Percentiles rank a stretch among this genome's conserved stretches.
These are phyloP conservation scores for Eudyptes chrysolophus DNA, from an alignment of 2,113 vertebrate species.

Conservation along the genomic window DNA sequence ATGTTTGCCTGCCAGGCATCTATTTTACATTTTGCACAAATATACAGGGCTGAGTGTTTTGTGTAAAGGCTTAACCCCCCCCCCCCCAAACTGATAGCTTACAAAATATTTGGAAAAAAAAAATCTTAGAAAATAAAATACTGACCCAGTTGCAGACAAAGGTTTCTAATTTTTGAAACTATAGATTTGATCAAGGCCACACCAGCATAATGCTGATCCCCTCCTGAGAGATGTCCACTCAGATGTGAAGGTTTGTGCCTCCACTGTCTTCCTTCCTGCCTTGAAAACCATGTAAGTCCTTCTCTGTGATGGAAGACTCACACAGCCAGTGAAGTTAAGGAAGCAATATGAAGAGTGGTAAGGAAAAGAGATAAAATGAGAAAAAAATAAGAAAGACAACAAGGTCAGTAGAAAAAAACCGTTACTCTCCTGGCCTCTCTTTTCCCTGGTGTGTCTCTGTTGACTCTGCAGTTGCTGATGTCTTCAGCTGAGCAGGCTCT, in stretches of 20 bases:
- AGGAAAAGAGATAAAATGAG: background rate
- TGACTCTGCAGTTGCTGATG: background rate
- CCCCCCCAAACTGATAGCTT: background rate
- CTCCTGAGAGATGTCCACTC: background rate
- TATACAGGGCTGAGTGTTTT: background rate
- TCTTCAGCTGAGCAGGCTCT: background rate
- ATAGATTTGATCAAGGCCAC: background rate
- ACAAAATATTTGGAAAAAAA: background rate
- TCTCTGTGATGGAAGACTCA: background rate
- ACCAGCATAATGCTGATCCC: background rate
- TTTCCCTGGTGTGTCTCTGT: background rate
- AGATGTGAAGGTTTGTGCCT: background rate
- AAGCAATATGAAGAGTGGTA: background rate
- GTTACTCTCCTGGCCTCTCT: background rate
- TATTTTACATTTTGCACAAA: slow-evolving; percentile 6
- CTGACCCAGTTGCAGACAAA: background rate
- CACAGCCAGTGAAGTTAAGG: background rate
- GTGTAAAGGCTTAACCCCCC: background rate
- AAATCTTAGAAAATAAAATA: background rate
- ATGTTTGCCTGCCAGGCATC: slow-evolving; percentile 13
- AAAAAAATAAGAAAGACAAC: background rate
- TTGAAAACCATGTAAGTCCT: background rate
- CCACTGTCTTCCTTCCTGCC: background rate
- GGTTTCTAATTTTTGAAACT: background rate
- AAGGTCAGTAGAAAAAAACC: background rate